Base-by-base conservation (phyloP, 2,888 invertebrate species). In the Acleris cristana region DNA sequence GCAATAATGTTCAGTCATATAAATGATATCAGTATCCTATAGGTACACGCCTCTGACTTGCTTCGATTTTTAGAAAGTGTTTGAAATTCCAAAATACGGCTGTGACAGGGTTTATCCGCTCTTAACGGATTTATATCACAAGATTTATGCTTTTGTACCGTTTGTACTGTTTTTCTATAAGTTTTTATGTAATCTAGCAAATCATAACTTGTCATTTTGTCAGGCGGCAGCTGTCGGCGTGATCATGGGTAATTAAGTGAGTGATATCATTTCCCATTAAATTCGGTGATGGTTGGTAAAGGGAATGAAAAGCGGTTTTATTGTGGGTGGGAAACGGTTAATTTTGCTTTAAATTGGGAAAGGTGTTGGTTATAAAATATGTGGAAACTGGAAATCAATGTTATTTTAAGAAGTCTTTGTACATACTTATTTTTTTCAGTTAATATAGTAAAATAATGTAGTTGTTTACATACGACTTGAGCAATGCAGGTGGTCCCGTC, bases 191-290 rank as follows among this genome's bases (percentile, higher is more conserved):
- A 87, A 88, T 89, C 79, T 89, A 90, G 88, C 82, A 74, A 56
- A 78, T 77, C 78, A 82, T 81, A 80, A 57, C 76, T 81, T 79
- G 75, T 84, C 83, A 83, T 82, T 85, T 80, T 86, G 80, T 79
- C 74, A 75, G 75, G 78, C 77, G 75, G 73, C 80, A 74, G 80
- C 78, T 76, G 79, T 73, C 80, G 73, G 77, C 85, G 78, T 78
- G 76, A 75, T 79, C 78, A 79, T 80, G 79, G 82, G 87, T 89
- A 86, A 85, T 74, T 75, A 85, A 88, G 91, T 92, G 90, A 90
- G 89, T 91, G 66, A 57, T 48, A 66, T 87, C 88, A 88, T 85
- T 85, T 83, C 80, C 81, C 89, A 89, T 90, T 86, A 89, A 88
- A 89, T 88, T 81, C 70, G 90, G 90, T 89, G 88, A 77, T 75